These are phyloP conservation scores for Strix occidentalis DNA, from an alignment of 2,797 vertebrate species.

Conservation along the genomic window DNA sequence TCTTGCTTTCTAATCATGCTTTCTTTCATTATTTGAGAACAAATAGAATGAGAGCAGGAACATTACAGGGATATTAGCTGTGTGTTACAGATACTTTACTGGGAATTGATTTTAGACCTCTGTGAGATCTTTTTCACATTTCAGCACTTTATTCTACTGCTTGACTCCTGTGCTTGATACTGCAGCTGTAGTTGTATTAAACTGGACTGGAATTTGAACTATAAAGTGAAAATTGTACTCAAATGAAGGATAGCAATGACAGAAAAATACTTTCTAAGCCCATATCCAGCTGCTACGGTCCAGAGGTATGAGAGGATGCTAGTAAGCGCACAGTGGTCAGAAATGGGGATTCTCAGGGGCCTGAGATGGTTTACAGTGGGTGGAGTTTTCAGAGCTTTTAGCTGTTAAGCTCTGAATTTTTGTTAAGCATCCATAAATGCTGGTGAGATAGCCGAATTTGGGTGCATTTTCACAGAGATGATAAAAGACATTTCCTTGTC, in stretches of 20 bases:
- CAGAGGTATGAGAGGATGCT: background rate
- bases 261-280: background rate
- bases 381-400: background rate
- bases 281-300: background rate
- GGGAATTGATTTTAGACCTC: background rate
- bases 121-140: background rate
- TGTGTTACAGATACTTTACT: background rate
- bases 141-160: background rate
- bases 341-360: background rate
- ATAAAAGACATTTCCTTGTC: conserved; percentile 35
- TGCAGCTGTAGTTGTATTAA: background rate
- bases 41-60: background rate
- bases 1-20: background rate
- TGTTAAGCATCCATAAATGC: background rate
- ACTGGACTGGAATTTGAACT: background rate
- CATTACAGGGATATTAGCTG: background rate
- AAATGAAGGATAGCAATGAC: background rate
- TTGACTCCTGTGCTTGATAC: background rate
- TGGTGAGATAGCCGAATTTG: background rate
- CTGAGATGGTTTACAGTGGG: background rate
- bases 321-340: background rate
- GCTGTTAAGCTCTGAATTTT: background rate
- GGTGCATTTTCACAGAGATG: background rate
- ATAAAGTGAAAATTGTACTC: background rate
- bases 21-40: background rate